Evolutionary conservation across 2,888 invertebrate genomes (phyloP).

Genomic region (Sthenelais limicola): DNA sequence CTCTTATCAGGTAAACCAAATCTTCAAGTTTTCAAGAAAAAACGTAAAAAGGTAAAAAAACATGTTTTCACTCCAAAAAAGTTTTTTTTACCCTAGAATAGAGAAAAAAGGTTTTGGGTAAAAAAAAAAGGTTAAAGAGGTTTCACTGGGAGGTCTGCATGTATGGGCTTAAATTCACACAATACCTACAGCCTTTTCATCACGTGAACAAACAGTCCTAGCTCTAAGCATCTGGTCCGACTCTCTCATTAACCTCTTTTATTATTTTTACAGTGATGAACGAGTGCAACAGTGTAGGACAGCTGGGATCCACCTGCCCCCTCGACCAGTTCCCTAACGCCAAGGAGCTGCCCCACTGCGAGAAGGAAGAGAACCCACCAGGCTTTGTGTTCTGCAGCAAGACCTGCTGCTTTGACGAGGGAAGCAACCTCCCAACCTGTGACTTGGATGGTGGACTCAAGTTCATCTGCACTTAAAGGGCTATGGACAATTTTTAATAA

Average conservation of each 20-base stretch:
- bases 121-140: too few relatives aligned
- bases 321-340: slow-evolving; percentile 27
- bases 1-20: too few relatives aligned
- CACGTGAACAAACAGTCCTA: too few relatives aligned
- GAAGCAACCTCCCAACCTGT: slow-evolving; percentile 19
- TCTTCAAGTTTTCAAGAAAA: too few relatives aligned
- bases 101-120: too few relatives aligned
- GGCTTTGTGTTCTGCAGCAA: slow-evolving; percentile 32
- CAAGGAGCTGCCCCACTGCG: slow-evolving; percentile 18
- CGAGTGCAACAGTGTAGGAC: slow-evolving; percentile 24
- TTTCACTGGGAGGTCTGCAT: too few relatives aligned
- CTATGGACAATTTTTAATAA: neutral
- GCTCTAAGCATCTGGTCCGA: neutral
- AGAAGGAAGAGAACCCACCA: slow-evolving; percentile 33
- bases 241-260: neutral
- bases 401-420: slow-evolving; percentile 23
- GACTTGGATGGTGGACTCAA: slow-evolving; percentile 19
- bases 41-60: too few relatives aligned
- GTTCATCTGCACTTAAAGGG: slow-evolving; percentile 29
- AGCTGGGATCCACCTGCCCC: slow-evolving; percentile 29
- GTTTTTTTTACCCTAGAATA: too few relatives aligned
- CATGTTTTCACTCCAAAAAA: too few relatives aligned
- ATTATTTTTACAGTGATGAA: slow-evolving; percentile 11
- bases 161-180: too few relatives aligned
- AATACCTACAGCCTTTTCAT: too few relatives aligned